phyloP scores from a whole-genome alignment of 1,140 invertebrate species.

The Heterodera carotae region DNA sequence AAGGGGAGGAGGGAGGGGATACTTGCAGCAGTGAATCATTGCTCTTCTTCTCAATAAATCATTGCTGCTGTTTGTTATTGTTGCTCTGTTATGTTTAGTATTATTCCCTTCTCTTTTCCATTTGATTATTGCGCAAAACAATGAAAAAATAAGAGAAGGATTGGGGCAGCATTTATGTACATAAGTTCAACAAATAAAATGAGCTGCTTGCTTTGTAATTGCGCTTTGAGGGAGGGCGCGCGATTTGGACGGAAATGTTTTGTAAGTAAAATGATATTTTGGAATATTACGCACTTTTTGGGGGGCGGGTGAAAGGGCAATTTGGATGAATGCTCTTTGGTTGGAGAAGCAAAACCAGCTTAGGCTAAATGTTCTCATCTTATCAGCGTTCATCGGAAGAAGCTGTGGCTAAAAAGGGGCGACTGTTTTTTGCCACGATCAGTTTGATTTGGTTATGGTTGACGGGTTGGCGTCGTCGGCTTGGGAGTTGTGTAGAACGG shows the following conservation, averaged over 20 bases:
- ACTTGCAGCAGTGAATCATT: neutral
- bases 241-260: neutral
- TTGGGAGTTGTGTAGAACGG: neutral
- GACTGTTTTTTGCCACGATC: neutral
- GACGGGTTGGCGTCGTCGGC: neutral
- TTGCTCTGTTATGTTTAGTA: too few relatives aligned
- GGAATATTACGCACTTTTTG: neutral
- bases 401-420: neutral
- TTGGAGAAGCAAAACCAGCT: neutral
- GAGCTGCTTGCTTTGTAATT: too few relatives aligned
- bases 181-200: neutral
- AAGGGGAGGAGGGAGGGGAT: too few relatives aligned
- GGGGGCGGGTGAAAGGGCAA: neutral
- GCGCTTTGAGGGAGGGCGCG: neutral
- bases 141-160: neutral
- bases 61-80: too few relatives aligned
- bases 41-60: too few relatives aligned
- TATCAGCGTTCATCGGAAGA: neutral
- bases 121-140: slow-evolving; percentile 3
- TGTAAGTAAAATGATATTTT: neutral
- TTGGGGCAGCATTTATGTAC: too few relatives aligned
- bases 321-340: neutral
- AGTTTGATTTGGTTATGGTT: neutral
- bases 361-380: neutral
- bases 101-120: neutral